Evolutionary conservation across 1,140 invertebrate species (phyloP).

Genomic region (Neodiprion fabricii): DNA sequence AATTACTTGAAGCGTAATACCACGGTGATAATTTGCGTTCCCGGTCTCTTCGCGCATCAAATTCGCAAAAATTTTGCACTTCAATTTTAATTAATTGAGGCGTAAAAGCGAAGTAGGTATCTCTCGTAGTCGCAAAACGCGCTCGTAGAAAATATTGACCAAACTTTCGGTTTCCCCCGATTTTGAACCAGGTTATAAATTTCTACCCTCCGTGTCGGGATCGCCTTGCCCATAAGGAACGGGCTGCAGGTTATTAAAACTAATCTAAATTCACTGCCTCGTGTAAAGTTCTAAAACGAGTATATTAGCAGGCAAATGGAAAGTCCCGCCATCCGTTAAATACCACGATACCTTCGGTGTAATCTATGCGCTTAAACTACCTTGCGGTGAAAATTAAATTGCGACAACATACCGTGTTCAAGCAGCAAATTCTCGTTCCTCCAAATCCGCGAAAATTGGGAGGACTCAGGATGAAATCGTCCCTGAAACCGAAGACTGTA

Average conservation of each 20-base stretch:
- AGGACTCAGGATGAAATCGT: neutral
- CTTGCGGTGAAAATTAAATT: constrained; percentile 2
- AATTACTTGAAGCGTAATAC: too few species aligned
- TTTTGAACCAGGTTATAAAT: too few species aligned
- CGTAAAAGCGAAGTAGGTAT: too few species aligned
- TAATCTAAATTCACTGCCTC: constrained; percentile 2
- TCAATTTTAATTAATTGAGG: too few species aligned
- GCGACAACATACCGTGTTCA: neutral
- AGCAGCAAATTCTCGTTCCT: neutral
- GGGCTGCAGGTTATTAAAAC: neutral
- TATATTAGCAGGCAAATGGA: neutral
- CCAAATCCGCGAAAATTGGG: neutral
- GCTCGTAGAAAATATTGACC: too few species aligned
- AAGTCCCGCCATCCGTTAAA: constrained; percentile 11
- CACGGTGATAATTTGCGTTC: too few species aligned
- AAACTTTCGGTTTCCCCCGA: too few species aligned
- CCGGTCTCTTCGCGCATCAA: too few species aligned
- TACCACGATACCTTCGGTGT: neutral
- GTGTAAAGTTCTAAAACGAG: neutral
- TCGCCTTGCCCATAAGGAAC: neutral
- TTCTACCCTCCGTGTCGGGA: too few species aligned
- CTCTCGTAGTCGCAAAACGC: too few species aligned
- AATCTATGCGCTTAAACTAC: constrained; percentile 1
- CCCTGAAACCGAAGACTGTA: neutral
- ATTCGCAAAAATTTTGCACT: too few species aligned